These are phyloP conservation scores for Uria aalge DNA, from an alignment of 2,113 vertebrate species.

Conservation along the genomic window DNA sequence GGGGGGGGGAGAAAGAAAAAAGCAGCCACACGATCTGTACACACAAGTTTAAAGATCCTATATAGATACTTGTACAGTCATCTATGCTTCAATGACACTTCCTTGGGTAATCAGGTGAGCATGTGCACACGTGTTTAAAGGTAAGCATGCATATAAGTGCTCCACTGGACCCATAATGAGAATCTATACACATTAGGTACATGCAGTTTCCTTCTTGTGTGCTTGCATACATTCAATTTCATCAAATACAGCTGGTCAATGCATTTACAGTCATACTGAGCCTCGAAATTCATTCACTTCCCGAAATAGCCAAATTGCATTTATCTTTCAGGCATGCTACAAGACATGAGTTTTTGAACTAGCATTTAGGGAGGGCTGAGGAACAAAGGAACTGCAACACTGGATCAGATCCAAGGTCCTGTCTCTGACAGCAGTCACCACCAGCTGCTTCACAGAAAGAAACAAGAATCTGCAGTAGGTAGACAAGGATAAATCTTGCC, in stretches of 20 bases:
- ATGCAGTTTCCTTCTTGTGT: not conserved
- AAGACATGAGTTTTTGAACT: constrained; percentile 1
- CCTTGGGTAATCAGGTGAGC: not conserved
- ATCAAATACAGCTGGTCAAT: not conserved
- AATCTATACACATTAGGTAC: not conserved
- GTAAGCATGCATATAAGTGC: not conserved
- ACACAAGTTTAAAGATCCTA: not conserved
- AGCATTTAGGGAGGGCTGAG: not conserved
- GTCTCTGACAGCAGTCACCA: constrained; percentile 44
- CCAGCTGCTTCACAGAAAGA: constrained; percentile 48
- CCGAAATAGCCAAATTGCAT: not conserved
- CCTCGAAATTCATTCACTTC: not conserved
- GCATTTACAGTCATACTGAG: not conserved
- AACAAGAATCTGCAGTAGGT: constrained; percentile 5
- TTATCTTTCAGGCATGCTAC: not conserved
- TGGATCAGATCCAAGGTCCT: constrained; percentile 44
- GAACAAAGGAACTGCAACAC: constrained; percentile 45
- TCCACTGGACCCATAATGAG: not conserved
- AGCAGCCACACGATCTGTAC: not conserved
- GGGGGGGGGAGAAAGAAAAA: no score
- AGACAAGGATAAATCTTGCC: not conserved
- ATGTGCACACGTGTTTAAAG: not conserved
- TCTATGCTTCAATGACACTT: not conserved
- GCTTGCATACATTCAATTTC: not conserved
- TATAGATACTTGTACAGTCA: not conserved